These are phyloP conservation scores for Achlya flavicornis DNA, from an alignment of 2,888 invertebrate genomes.

Conservation along the genomic window DNA sequence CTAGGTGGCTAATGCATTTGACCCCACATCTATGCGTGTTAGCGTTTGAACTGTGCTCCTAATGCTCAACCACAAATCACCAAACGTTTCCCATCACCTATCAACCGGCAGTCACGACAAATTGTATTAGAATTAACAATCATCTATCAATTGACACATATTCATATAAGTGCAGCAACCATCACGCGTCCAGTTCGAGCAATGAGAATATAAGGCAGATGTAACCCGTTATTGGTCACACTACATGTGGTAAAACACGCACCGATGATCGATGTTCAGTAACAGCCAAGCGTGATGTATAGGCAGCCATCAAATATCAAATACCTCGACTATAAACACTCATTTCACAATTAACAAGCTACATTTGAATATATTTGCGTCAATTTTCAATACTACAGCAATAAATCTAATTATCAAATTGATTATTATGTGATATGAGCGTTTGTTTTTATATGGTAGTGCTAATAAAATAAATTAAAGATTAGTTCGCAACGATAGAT, in stretches of 20 bases:
- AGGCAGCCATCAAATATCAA: constrained; percentile 65
- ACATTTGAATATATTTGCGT: constrained; percentile 79
- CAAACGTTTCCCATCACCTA: constrained; percentile 74
- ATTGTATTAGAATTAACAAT: constrained; percentile 73
- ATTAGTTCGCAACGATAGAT: constrained; percentile 40
- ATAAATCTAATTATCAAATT: constrained; percentile 75
- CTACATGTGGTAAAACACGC: constrained; percentile 37
- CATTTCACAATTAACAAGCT: constrained; percentile 74
- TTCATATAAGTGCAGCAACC: constrained; percentile 47
- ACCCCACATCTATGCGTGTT: constrained; percentile 75
- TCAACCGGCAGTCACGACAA: constrained; percentile 79
- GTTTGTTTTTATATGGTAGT: constrained; percentile 56
- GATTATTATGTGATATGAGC: constrained; percentile 52
- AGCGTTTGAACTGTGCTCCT: constrained; percentile 77
- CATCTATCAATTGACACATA: constrained; percentile 64
- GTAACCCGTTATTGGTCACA: constrained; percentile 38
- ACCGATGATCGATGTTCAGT: constrained; percentile 47
- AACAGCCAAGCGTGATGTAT: constrained; percentile 64
- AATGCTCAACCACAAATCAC: constrained; percentile 78
- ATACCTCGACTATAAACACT: constrained; percentile 70
- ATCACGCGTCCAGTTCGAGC: constrained; percentile 53
- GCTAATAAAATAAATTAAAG: constrained; percentile 56
- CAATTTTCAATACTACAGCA: constrained; percentile 65
- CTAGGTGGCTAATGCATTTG: constrained; percentile 82
- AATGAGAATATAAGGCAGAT: constrained; percentile 30